Evolutionary conservation across 2,888 invertebrate species (phyloP).

Genomic region (Phaonia tiefii): DNA sequence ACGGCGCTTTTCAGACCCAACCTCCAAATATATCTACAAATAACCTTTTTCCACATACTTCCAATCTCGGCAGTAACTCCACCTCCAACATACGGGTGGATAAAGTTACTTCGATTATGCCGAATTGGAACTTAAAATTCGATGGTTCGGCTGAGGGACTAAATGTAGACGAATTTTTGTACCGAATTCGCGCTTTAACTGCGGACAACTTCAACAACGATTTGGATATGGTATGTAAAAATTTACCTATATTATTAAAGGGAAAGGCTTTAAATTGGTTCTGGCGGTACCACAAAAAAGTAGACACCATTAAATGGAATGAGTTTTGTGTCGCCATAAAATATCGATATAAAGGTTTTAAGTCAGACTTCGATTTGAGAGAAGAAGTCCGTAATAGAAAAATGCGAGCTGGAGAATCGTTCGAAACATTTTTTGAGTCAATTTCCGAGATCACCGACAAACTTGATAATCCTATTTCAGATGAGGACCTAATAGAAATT

Average conservation of each 20-base stretch:
- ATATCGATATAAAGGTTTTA: conserved; percentile 26
- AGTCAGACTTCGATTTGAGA: conserved; percentile 1
- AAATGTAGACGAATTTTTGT: conserved; percentile 19
- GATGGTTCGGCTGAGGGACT: conserved; percentile 26
- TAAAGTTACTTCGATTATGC: conserved; percentile 7
- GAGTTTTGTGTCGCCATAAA: neutral
- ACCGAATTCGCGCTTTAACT: neutral
- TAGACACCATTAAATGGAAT: neutral
- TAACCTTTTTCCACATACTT: too few relatives aligned
- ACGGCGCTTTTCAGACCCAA: too few relatives aligned
- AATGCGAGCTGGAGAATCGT: neutral
- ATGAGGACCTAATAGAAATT: conserved; percentile 41
- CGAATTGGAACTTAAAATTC: conserved; percentile 20
- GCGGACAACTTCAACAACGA: conserved; percentile 25
- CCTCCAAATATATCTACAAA: too few relatives aligned
- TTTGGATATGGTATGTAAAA: neutral
- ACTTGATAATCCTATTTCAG: neutral
- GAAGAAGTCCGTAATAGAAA: conserved; percentile 27
- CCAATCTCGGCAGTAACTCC: too few relatives aligned
- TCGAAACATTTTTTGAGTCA: conserved; percentile 35
- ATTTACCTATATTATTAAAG: conserved; percentile 11
- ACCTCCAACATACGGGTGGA: too few relatives aligned
- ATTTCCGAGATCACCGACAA: conserved; percentile 23
- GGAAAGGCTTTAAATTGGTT: conserved; percentile 24
- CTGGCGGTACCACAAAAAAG: conserved; percentile 20